Conservation (phyloP, 30 jellyfish, hydroid and myxozoan species). For the Mastigias papua region DNA sequence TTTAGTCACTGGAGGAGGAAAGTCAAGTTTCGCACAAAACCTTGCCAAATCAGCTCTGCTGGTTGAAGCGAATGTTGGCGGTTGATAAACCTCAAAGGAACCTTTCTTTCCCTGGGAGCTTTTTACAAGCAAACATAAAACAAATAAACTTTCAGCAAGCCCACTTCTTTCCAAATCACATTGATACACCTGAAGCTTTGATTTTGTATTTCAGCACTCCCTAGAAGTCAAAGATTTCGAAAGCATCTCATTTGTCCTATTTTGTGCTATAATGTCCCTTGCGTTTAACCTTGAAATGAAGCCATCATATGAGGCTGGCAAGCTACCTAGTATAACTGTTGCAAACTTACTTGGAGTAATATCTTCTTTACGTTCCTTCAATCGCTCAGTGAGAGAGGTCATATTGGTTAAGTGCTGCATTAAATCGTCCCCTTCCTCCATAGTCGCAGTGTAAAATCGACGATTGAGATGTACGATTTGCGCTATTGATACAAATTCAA, state of each 20-base stretch:
- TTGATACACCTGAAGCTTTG: no score
- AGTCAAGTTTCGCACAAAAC: conserved; percentile 19
- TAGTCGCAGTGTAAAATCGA: conserved; percentile 24
- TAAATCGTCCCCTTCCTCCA: conserved; percentile 31
- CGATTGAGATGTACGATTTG: conserved; percentile 16
- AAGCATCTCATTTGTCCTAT: no score
- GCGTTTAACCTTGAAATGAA: conserved; percentile 17
- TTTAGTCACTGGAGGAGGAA: conserved; percentile 31
- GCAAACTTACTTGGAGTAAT: conserved; percentile 21
- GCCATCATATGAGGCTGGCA: conserved; percentile 22
- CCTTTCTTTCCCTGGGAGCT: conserved; percentile 37
- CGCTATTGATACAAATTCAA: neutral
- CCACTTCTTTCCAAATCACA: no score
- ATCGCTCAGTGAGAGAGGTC: conserved; percentile 30
- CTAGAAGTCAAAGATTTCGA: no score
- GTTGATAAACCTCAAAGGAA: conserved; percentile 10
- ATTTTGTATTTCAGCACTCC: no score
- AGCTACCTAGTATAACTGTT: conserved; percentile 14
- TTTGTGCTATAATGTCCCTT: no score
- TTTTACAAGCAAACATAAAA: conserved; percentile 9
- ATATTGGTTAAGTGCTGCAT: conserved; percentile 22
- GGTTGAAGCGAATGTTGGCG: conserved; percentile 12
- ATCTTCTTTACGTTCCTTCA: neutral
- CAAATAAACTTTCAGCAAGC: conserved; percentile 10
- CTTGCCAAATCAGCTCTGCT: conserved; percentile 2